phyloP scores from a whole-genome alignment of 2,888 invertebrate species.

The Melolontha melolontha region DNA sequence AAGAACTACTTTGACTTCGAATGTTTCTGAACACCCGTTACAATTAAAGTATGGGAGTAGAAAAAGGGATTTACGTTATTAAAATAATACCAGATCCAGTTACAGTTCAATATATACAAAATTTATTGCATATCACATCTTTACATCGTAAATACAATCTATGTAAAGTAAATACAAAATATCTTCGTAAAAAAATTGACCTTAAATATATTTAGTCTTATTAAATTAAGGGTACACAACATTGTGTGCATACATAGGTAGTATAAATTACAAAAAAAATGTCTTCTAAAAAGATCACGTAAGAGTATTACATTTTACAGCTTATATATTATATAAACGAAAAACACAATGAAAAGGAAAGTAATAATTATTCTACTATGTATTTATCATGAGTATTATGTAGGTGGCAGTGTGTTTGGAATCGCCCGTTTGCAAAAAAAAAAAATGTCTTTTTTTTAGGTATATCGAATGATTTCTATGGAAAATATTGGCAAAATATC shows the following conservation, averaged over 20 bases:
- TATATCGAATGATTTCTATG: neutral
- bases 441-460: neutral
- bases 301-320: constrained; percentile 41
- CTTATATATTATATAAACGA: constrained; percentile 9
- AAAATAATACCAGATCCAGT: too few relatives aligned
- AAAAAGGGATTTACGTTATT: too few relatives aligned
- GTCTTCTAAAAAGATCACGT: constrained; percentile 41
- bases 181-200: constrained; percentile 51
- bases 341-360: neutral
- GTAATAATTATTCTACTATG: constrained; percentile 9
- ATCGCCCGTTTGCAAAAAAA: constrained; percentile 3
- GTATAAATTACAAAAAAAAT: constrained; percentile 39
- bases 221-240: constrained; percentile 44
- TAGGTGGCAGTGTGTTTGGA: constrained; percentile 32
- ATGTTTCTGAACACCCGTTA: too few relatives aligned
- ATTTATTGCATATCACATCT: constrained; percentile 48
- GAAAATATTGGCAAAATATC: constrained; percentile 8
- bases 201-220: constrained; percentile 52
- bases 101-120: constrained; percentile 39
- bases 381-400: constrained; percentile 5
- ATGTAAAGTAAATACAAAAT: constrained; percentile 51
- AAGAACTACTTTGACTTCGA: too few relatives aligned
- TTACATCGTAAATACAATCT: constrained; percentile 43
- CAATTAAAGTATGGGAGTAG: too few relatives aligned
- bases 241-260: constrained; percentile 10